Evolutionary conservation across 2,113 vertebrate species (phyloP).

Genomic region (Nannobrachium achirus): DNA sequence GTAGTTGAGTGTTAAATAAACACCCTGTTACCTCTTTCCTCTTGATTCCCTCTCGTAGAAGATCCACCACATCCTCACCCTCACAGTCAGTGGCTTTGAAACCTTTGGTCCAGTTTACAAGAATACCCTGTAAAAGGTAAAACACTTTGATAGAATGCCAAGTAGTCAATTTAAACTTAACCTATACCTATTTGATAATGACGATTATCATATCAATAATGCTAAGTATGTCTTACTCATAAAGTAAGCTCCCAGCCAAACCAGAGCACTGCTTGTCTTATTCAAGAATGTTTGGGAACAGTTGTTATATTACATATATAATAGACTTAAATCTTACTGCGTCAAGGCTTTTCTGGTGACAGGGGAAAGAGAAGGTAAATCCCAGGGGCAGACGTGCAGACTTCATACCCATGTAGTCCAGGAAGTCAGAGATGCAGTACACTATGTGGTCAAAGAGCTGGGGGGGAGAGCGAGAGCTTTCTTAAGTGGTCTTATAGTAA

Average conservation of each 20-base stretch:
- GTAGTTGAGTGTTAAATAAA: not conserved
- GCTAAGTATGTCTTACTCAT: no score
- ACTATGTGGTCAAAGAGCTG: constrained; percentile 99
- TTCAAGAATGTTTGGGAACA: no score
- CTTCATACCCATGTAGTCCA: constrained; percentile 99
- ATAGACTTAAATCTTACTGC: constrained; percentile 82
- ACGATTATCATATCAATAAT: not conserved
- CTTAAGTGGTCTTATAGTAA: no score
- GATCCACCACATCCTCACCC: constrained; percentile 91
- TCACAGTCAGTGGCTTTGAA: constrained; percentile 98
- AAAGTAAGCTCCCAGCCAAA: no score
- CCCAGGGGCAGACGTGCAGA: constrained; percentile 93
- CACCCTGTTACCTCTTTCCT: constrained; percentile 89
- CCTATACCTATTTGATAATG: no score
- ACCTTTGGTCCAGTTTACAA: constrained; percentile 98
- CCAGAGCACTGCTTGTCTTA: no score
- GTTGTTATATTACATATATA: no score
- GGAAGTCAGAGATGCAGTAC: constrained; percentile 97
- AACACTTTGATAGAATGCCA: not conserved
- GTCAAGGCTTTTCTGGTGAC: constrained; percentile 93
- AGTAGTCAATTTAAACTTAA: no score
- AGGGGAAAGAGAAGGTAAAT: constrained; percentile 98
- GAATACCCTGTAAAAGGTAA: constrained; percentile 83
- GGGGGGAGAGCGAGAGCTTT: constrained; percentile 15
- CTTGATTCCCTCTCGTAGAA: constrained; percentile 94